phyloP scores from a whole-genome alignment of 2,888 invertebrate species.

The Syrista parreyssii region DNA sequence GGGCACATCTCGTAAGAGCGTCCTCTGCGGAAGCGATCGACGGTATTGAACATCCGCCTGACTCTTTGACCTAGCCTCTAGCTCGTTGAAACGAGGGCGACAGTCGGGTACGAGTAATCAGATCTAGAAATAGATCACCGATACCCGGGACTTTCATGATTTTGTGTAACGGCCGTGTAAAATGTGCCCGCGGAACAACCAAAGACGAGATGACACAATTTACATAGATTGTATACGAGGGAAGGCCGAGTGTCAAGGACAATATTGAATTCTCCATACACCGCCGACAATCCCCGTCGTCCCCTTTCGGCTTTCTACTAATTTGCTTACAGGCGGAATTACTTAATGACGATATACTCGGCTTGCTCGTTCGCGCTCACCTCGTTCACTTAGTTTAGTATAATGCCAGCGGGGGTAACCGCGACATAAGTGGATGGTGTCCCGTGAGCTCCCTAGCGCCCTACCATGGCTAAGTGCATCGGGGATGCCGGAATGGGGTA shows the following conservation, averaged over 20 bases:
- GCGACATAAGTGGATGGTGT: conserved; percentile 54
- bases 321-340: conserved; percentile 37
- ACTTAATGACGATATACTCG: conserved; percentile 46
- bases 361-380: conserved; percentile 34
- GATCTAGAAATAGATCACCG: background rate
- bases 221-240: background rate
- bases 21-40: conserved; percentile 25
- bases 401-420: conserved; percentile 46
- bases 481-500: conserved; percentile 22
- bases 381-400: conserved; percentile 54
- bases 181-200: background rate
- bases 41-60: conserved; percentile 54
- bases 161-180: background rate
- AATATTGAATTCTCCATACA: background rate
- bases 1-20: conserved; percentile 36
- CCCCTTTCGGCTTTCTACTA: background rate
- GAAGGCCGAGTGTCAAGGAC: background rate
- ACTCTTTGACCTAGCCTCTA: conserved; percentile 9
- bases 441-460: conserved; percentile 44
- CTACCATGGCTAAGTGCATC: conserved; percentile 51
- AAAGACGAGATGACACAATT: background rate
- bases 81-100: background rate
- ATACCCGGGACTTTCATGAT: background rate
- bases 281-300: background rate
- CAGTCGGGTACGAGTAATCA: background rate